Conservation (phyloP, 2,113 vertebrate genomes). For the Petrocephalus microphthalmus region DNA sequence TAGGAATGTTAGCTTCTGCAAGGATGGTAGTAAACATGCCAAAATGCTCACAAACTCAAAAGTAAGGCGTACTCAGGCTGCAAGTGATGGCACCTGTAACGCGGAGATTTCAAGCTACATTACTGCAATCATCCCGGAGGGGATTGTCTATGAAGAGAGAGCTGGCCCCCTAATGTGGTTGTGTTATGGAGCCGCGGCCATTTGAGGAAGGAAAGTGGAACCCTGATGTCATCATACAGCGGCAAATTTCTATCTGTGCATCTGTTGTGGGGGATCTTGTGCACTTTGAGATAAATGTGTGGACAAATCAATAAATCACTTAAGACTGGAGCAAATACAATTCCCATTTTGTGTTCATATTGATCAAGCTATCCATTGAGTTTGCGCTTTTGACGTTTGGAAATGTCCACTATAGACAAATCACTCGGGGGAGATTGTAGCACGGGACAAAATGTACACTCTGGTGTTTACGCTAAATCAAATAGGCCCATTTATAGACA, state of each 20-base stretch:
- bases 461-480: constrained; percentile 42
- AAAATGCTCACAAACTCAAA: neutral
- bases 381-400: constrained; percentile 11
- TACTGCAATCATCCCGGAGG: neutral
- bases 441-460: constrained; percentile 31
- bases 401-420: constrained; percentile 13
- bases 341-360: constrained; percentile 24
- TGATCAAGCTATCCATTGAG: constrained; percentile 26
- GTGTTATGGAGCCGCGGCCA: neutral
- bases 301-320: constrained; percentile 30
- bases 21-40: neutral
- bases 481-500: constrained; percentile 46
- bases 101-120: neutral
- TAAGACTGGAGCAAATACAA: constrained; percentile 26
- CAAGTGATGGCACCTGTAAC: neutral
- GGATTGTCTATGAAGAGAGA: neutral
- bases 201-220: neutral
- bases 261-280: constrained; percentile 27
- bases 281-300: constrained; percentile 31
- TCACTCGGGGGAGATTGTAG: constrained; percentile 10
- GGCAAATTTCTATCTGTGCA: constrained; percentile 12
- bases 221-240: constrained; percentile 21
- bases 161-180: neutral
- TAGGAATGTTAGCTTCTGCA: neutral
- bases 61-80: neutral